Conservation (phyloP, 2,797 vertebrate genomes). For the Macropodus opercularis region DNA sequence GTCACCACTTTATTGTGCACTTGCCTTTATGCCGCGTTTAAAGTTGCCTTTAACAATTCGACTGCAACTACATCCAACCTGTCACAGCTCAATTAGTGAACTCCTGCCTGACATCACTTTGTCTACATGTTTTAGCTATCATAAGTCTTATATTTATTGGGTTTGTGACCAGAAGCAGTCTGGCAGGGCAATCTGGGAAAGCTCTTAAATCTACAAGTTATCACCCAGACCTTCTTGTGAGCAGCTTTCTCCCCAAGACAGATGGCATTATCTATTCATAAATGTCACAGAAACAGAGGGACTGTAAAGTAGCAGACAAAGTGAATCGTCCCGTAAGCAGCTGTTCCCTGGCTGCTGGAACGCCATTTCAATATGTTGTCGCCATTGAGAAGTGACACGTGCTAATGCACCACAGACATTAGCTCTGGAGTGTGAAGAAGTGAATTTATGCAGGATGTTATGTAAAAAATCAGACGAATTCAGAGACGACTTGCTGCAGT, state of each 20-base stretch:
- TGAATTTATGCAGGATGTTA: conserved; percentile 15
- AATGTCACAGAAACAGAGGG: conserved; percentile 59
- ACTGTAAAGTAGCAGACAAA: conserved; percentile 58
- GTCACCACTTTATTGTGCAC: conserved; percentile 31
- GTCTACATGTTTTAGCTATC: conserved; percentile 4
- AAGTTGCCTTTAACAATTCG: background rate
- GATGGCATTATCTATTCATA: conserved; percentile 61
- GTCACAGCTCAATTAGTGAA: background rate
- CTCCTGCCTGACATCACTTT: background rate
- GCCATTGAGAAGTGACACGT: conserved; percentile 46
- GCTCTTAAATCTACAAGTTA: conserved; percentile 55
- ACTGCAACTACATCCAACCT: background rate
- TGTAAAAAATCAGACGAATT: conserved; percentile 11
- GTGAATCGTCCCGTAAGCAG: conserved; percentile 51
- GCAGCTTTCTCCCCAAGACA: conserved; percentile 41
- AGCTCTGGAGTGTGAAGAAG: conserved; percentile 16
- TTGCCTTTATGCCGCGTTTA: conserved; percentile 40
- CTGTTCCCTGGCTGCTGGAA: conserved; percentile 48
- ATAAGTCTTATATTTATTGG: conserved; percentile 23
- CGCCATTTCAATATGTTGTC: conserved; percentile 47
- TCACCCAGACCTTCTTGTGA: conserved; percentile 27
- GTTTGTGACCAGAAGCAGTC: conserved; percentile 34
- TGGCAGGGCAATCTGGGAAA: conserved; percentile 36
- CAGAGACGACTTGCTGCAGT: background rate
- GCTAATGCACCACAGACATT: conserved; percentile 38